Evolutionary conservation across 2,888 invertebrate genomes (phyloP), one percentile per base, ranked within the genome.

Genomic region (Poecilobothrus nobilitatus): DNA sequence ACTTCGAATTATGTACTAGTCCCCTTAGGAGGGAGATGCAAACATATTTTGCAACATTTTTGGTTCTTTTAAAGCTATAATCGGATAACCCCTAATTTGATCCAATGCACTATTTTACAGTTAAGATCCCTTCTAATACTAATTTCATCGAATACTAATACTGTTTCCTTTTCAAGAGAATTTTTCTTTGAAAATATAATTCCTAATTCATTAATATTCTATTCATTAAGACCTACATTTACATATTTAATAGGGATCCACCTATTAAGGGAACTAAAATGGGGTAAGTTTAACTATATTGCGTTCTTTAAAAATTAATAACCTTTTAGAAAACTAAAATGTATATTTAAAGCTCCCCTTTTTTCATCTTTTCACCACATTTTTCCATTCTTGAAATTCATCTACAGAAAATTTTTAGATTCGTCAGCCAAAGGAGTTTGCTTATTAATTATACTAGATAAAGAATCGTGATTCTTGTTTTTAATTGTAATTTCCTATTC

Each of bases 91-190:
- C 34, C 10, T 22, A 34, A 65, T 34, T 27, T 27, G 8, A 18
- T 65, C 65, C 22, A 65, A 65, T 18, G 34, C 27, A 33, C 27
- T 65, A 33, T n/a, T n/a, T 65, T 65, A 65, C 15, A 27, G 12
- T 18, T n/a, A n/a, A 66, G 18, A 41, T 33, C 65, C 27, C 27
- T 65, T 2, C 27, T 27, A 9, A 27, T 65, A 15, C 15, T 10
- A 22, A 65, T 66, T 37, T 66, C 65, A 66, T 66, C 37, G 33
- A 66, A 66, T 9, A 18, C 34, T 41, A n/a, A n/a, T n/a, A n/a
- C n/a, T n/a, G n/a, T n/a, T n/a, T n/a, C n/a, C n/a, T n/a, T n/a
- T n/a, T n/a, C n/a, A n/a, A n/a, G n/a, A n/a, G n/a, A n/a, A n/a
- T n/a, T n/a, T n/a, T n/a, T n/a, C n/a, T n/a, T n/a, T n/a, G n/a